phyloP scores from a whole-genome alignment of 2,113 vertebrate genomes.

The Phaetusa simplex region DNA sequence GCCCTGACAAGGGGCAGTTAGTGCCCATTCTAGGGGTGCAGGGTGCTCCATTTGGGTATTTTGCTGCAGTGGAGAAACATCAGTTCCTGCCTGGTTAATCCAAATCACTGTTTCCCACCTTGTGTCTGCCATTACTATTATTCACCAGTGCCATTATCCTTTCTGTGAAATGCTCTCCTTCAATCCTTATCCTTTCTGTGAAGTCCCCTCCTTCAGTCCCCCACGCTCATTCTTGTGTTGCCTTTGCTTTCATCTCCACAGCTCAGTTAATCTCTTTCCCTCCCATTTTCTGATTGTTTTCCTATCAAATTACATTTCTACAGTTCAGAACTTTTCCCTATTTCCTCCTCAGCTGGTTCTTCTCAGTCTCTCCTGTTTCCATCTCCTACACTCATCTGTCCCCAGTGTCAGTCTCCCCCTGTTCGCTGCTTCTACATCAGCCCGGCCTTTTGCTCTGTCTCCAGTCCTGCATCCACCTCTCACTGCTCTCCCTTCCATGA shows the following conservation, averaged over 20 bases:
- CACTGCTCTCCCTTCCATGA: background rate
- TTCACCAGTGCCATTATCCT: background rate
- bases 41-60: background rate
- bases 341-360: background rate
- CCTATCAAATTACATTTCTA: background rate
- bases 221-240: background rate
- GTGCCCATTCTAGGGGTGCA: background rate
- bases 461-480: background rate
- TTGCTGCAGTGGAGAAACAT: background rate
- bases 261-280: background rate
- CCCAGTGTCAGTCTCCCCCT: background rate
- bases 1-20: background rate
- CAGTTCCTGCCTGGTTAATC: background rate
- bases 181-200: background rate
- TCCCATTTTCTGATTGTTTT: background rate
- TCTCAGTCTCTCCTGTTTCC: background rate
- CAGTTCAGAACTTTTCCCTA: background rate
- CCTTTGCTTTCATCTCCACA: background rate
- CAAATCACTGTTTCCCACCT: background rate
- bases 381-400: background rate
- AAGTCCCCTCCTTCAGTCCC: background rate
- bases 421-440: background rate
- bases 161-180: background rate
- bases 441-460: background rate
- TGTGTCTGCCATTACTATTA: background rate